Evolutionary conservation across 2,888 invertebrate genomes (phyloP), one percentile per base, ranked within the genome.

Genomic region (Heliothis peltigera): DNA sequence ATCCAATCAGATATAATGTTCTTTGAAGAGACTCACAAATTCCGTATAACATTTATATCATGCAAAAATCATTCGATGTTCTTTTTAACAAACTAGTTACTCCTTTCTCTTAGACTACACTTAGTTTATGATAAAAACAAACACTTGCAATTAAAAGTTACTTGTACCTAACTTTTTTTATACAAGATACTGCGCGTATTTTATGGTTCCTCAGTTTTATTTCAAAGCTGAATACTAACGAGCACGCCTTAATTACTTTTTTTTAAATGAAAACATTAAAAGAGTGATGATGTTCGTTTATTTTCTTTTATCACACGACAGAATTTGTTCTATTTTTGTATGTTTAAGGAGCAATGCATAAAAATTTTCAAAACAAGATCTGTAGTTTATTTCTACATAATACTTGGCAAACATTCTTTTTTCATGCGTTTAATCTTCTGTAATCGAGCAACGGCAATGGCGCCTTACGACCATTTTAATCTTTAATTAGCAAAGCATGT

Each of bases 401-500:
- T 28, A 59, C 58, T 55, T 70, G 71, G 71, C 58, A 18, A 46
- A 46, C 21, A n/a, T 3, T 64, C 64, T 35, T 22, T 44, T n/a
- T 19, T 25, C 21, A 21, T 43, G 46, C 43, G 39, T 62, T 66
- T 49, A 28, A 56, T 71, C 22, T 51, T 25, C 32, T n/a, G 39
- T 59, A 73, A 72, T 59, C 68, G 55, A 58, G 32, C 18, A 47
- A n/a, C 60, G 15, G 48, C 46, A 55, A 48, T 48, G 46, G 52
- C 52, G 52, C 59, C 21, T 51, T 17, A 52, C 49, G 12, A 63
- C 46, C 25, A 60, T 64, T 75, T 79, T 68, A 66, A 63, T 75
- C 68, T 77, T 73, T 81, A 84, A 82, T 84, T 81, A 80, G 72
- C 76, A 60, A 77, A 80, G 72, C 76, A 60, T 76, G 77, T 64